Conservation (phyloP, 2,888 invertebrate genomes). For the Leptopterna dolabrata region DNA sequence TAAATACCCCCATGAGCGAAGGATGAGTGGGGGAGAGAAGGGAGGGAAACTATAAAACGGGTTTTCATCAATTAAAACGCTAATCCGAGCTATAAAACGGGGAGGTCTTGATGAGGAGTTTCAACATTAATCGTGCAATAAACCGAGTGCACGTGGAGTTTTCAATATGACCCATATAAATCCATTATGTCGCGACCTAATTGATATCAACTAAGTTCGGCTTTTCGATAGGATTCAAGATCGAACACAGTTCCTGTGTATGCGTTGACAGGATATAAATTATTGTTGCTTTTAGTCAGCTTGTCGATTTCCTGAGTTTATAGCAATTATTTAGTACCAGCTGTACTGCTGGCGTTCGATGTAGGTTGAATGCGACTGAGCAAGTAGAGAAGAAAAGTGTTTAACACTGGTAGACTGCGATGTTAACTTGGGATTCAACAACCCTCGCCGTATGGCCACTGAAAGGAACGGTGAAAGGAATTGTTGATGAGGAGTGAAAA, state of each 20-base stretch:
- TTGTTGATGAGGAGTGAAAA: too few relatives aligned
- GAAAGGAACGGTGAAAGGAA: too few relatives aligned
- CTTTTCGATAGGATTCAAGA: background rate
- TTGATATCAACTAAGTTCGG: background rate
- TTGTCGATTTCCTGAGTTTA: too few relatives aligned
- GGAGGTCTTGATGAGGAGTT: background rate
- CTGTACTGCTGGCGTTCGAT: too few relatives aligned
- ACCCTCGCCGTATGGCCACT: too few relatives aligned
- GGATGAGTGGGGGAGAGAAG: background rate
- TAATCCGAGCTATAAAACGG: background rate
- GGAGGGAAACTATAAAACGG: background rate
- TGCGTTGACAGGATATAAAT: too few relatives aligned
- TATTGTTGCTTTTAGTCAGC: too few relatives aligned
- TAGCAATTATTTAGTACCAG: too few relatives aligned
- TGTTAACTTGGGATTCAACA: too few relatives aligned
- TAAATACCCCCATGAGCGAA: background rate
- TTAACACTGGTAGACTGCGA: too few relatives aligned
- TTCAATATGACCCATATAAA: background rate
- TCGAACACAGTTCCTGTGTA: background rate
- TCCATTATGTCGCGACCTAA: background rate
- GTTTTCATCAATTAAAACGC: slow-evolving; percentile 11
- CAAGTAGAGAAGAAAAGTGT: too few relatives aligned
- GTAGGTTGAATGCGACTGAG: too few relatives aligned
- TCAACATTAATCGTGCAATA: background rate
- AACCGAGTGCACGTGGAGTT: background rate